These are phyloP conservation scores for Coturnix japonica DNA, from an alignment of 2,113 vertebrate genomes.

Conservation along the genomic window DNA sequence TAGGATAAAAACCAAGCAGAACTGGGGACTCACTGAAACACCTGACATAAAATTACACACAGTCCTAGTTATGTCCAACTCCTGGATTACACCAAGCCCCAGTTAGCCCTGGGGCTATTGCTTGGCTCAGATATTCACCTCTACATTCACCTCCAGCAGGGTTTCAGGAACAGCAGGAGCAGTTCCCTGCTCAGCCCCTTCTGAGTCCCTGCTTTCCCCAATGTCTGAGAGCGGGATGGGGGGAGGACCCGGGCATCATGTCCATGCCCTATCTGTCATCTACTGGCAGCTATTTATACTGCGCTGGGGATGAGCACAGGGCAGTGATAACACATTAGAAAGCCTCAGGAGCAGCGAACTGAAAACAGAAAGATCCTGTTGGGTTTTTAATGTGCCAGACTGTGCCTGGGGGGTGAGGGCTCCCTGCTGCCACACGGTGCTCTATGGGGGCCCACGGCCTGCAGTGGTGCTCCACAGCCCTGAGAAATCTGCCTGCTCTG, in stretches of 20 bases:
- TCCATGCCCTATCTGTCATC: slow-evolving; percentile 69
- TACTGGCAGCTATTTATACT: slow-evolving; percentile 65
- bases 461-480: neutral
- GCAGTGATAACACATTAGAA: neutral
- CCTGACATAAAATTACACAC: neutral
- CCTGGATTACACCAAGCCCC: neutral
- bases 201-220: neutral
- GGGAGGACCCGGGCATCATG: slow-evolving; percentile 53
- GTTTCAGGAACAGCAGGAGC: neutral
- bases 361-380: slow-evolving; percentile 44
- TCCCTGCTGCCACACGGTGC: slow-evolving; percentile 23
- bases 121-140: slow-evolving; percentile 16
- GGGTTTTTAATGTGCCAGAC: slow-evolving; percentile 48
- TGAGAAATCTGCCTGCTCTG: neutral
- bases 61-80: neutral
- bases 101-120: neutral
- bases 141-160: neutral
- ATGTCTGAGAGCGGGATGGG: neutral
- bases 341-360: slow-evolving; percentile 33
- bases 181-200: neutral
- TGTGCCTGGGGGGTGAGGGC: slow-evolving; percentile 41
- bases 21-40: neutral
- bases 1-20: neutral
- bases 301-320: slow-evolving; percentile 31
- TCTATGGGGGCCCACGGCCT: neutral